These are phyloP conservation scores for Chamaea fasciata DNA, from an alignment of 2,113 vertebrate genomes.

Conservation along the genomic window DNA sequence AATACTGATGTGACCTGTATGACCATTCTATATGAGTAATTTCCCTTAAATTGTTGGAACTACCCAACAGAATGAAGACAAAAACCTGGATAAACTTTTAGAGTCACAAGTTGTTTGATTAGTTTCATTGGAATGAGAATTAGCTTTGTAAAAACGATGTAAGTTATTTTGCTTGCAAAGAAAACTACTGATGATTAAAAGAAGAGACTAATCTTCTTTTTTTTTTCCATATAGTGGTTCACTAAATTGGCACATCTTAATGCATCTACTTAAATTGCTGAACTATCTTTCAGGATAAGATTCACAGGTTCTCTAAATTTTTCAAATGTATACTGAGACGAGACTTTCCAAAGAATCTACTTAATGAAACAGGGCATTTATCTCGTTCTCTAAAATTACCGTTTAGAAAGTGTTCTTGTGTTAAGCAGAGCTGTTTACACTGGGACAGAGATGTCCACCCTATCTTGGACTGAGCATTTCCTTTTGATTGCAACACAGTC, in stretches of 20 bases:
- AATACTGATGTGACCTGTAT: background rate
- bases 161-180: constrained; percentile 4
- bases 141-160: background rate
- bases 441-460: background rate
- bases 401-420: background rate
- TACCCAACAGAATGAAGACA: background rate
- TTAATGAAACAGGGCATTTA: background rate
- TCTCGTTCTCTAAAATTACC: background rate
- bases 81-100: background rate
- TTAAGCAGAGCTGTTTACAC: background rate
- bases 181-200: background rate
- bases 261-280: background rate
- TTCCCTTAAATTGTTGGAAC: background rate
- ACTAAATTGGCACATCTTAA: background rate
- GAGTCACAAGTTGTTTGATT: background rate
- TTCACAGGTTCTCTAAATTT: background rate
- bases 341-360: background rate
- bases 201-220: background rate
- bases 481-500: background rate
- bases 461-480: background rate
- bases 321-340: background rate
- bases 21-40: background rate
- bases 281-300: constrained; percentile 10
- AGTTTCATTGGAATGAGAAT: background rate
- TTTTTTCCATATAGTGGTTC: background rate